These are phyloP conservation scores for Hippocampus zosterae DNA, from an alignment of 2,113 vertebrate species.

Conservation along the genomic window DNA sequence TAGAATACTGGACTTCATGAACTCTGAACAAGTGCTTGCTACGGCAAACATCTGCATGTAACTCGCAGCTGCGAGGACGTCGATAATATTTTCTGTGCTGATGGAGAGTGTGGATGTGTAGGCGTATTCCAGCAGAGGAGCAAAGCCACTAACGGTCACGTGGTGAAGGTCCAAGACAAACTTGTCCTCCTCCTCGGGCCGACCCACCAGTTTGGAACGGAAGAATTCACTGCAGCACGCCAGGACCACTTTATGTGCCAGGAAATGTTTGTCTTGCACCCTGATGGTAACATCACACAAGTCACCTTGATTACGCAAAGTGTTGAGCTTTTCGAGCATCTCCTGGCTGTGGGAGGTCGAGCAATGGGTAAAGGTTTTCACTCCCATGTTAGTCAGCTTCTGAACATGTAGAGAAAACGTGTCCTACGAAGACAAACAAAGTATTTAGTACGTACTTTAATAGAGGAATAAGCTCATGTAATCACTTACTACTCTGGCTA, in stretches of 20 bases:
- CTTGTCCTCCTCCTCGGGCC: conserved; percentile 83
- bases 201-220: conserved; percentile 85
- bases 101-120: conserved; percentile 97
- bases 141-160: conserved; percentile 94
- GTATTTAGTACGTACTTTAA: background rate
- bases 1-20: conserved; percentile 99
- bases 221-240: conserved; percentile 93
- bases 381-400: conserved; percentile 76
- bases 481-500: background rate
- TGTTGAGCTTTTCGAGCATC: conserved; percentile 91
- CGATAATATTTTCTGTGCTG: conserved; percentile 98
- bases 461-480: background rate
- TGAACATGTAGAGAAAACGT: conserved; percentile 10
- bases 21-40: conserved; percentile 95
- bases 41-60: conserved; percentile 99
- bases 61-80: conserved; percentile 93
- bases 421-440: conserved; percentile 39
- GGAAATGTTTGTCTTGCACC: conserved; percentile 90
- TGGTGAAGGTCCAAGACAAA: conserved; percentile 94
- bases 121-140: conserved; percentile 93
- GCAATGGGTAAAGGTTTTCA: conserved; percentile 91
- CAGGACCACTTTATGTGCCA: conserved; percentile 88
- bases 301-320: conserved; percentile 85
- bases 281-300: conserved; percentile 91
- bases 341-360: conserved; percentile 89